These are phyloP conservation scores for Dryobates pubescens DNA, from an alignment of 2,797 vertebrate species.

Conservation along the genomic window DNA sequence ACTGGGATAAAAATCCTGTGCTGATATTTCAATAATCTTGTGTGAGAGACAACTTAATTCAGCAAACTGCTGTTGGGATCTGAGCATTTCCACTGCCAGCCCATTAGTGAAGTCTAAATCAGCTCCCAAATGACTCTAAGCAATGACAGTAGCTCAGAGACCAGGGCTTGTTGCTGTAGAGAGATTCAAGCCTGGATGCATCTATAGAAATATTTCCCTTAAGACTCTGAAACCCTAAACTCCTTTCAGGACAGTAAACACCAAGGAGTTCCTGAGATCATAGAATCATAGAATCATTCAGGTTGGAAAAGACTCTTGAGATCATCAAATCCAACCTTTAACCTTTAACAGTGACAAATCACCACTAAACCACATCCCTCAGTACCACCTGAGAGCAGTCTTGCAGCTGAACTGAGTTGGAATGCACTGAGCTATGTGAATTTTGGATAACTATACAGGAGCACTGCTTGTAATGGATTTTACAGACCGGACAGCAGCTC, in stretches of 20 bases:
- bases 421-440: too few species aligned
- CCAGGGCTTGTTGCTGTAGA: background rate
- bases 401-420: too few species aligned
- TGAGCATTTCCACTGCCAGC: background rate
- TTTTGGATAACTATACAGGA: too few species aligned
- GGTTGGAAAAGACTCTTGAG: too few species aligned
- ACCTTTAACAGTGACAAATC: too few species aligned
- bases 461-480: too few species aligned
- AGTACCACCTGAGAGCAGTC: too few species aligned
- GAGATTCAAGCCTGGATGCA: background rate
- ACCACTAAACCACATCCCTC: too few species aligned
- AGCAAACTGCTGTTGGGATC: background rate
- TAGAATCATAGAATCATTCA: too few species aligned
- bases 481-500: too few species aligned
- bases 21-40: background rate
- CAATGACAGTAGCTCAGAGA: rapidly evolving
- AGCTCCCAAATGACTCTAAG: background rate
- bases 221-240: background rate
- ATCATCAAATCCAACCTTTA: too few species aligned
- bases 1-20: background rate
- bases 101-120: background rate
- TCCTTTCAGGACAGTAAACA: background rate
- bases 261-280: background rate
- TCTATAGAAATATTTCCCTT: background rate
- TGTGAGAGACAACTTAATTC: background rate